Evolutionary conservation across 1,140 invertebrate species (phyloP).

Genomic region (Neodiprion fabricii): DNA sequence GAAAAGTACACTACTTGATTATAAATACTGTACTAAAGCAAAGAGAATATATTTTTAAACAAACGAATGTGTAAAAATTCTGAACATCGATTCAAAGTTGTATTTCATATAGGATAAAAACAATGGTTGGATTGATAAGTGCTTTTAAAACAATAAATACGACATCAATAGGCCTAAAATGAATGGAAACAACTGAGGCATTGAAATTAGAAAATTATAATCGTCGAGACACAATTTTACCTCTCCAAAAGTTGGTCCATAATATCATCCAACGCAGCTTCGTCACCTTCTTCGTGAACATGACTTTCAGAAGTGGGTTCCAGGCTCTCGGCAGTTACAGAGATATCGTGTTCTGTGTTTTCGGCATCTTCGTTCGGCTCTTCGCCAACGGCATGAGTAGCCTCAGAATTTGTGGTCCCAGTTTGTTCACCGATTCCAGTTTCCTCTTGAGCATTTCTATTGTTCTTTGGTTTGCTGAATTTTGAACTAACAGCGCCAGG

Average conservation of each 20-base stretch:
- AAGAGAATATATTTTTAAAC: too few relatives aligned
- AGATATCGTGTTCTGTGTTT: constrained; percentile 72
- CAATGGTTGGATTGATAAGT: background rate
- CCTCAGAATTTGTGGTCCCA: constrained; percentile 65
- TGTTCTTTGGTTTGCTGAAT: constrained; percentile 59
- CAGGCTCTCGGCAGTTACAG: constrained; percentile 66
- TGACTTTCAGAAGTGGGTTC: constrained; percentile 65
- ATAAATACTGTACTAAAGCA: constrained; percentile 45
- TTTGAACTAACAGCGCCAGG: constrained; percentile 60
- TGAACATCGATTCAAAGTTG: background rate
- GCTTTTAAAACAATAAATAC: background rate
- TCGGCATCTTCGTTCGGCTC: constrained; percentile 72
- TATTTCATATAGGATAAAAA: background rate
- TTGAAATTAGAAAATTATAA: constrained; percentile 21
- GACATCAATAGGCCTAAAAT: background rate
- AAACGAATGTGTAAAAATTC: too few relatives aligned
- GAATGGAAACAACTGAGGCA: constrained; percentile 25
- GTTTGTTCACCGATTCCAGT: constrained; percentile 49
- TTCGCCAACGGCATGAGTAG: constrained; percentile 68
- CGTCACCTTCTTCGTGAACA: constrained; percentile 62
- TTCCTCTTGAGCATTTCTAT: constrained; percentile 50
- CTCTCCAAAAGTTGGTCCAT: constrained; percentile 74
- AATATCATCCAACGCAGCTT: constrained; percentile 69
- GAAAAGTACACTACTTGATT: constrained; percentile 60
- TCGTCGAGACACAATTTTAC: constrained; percentile 36